A percentile compares a stretch with the other conserved stretches of the same genome.
Evolutionary conservation across 1,140 invertebrate genomes (phyloP).

Genomic region (Leguminivora glycinivorella): DNA sequence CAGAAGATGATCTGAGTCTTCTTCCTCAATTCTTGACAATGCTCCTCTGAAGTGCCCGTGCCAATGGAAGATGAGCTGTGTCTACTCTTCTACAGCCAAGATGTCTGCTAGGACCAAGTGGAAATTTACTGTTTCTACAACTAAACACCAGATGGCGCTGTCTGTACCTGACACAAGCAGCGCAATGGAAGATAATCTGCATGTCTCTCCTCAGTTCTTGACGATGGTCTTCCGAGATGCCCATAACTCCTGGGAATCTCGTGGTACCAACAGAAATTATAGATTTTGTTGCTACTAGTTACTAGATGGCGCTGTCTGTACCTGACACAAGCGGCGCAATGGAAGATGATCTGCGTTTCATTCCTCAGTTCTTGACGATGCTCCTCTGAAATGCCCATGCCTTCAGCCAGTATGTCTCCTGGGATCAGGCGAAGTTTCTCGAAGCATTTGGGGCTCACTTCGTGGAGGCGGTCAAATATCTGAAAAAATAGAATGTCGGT

Average conservation of each 20-base stretch:
- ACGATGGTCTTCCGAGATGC: conserved; percentile 83
- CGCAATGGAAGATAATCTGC: conserved; percentile 92
- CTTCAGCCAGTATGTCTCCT: conserved; percentile 91
- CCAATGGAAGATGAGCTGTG: too few relatives aligned
- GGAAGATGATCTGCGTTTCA: conserved; percentile 90
- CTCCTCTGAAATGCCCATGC: conserved; percentile 84
- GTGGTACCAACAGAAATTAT: too few relatives aligned
- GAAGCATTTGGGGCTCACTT: conserved; percentile 80
- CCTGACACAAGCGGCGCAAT: conserved; percentile 93
- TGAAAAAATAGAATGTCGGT: conserved; percentile 53
- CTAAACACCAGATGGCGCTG: conserved; percentile 16
- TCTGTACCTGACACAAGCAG: conserved; percentile 87
- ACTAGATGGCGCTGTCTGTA: conserved; percentile 35
- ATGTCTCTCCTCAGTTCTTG: conserved; percentile 80
- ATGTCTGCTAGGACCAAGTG: too few relatives aligned
- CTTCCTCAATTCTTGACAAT: too few relatives aligned
- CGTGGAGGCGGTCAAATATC: conserved; percentile 85
- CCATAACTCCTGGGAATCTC: too few relatives aligned
- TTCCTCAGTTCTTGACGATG: conserved; percentile 80
- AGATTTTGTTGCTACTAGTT: neutral
- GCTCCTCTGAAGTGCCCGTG: too few relatives aligned
- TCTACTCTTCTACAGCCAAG: too few relatives aligned
- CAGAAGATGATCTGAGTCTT: too few relatives aligned
- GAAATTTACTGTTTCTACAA: too few relatives aligned
- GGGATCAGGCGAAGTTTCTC: conserved; percentile 88